phyloP scores from a whole-genome alignment of 1,140 invertebrate species.

The Drosophila trapezifrons region DNA sequence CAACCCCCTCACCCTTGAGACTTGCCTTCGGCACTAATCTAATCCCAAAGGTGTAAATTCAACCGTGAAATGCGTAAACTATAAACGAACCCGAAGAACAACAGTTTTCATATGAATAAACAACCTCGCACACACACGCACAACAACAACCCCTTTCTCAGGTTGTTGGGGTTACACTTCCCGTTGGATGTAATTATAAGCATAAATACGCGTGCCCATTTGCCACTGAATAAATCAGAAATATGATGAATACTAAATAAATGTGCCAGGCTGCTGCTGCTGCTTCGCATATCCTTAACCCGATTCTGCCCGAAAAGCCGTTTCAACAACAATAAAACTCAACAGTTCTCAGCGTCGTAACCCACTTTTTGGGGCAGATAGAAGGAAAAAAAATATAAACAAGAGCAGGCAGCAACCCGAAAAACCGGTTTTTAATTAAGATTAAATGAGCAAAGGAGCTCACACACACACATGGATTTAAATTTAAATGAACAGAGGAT shows the following conservation, averaged over 20 bases:
- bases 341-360: constrained; percentile 41
- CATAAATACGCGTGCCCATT: constrained; percentile 79
- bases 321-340: constrained; percentile 59
- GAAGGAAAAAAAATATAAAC: constrained; percentile 27
- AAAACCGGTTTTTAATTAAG: constrained; percentile 83
- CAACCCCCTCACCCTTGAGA: constrained; percentile 7
- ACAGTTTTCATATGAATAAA: constrained; percentile 64
- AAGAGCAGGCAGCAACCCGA: constrained; percentile 54
- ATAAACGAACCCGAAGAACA: constrained; percentile 51
- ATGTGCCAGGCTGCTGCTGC: constrained; percentile 31
- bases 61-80: constrained; percentile 59
- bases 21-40: constrained; percentile 25
- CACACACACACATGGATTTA: constrained; percentile 68
- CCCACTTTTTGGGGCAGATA: constrained; percentile 51
- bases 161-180: constrained; percentile 46
- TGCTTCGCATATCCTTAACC: constrained; percentile 28
- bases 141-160: constrained; percentile 30
- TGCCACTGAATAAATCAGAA: constrained; percentile 81
- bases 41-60: constrained; percentile 63
- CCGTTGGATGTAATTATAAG: constrained; percentile 63
- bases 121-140: constrained; percentile 24
- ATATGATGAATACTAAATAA: constrained; percentile 82
- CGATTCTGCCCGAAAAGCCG: constrained; percentile 18
- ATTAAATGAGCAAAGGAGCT: constrained; percentile 75
- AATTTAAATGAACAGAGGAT: constrained; percentile 72